Conservation (phyloP, 2,888 invertebrate species). For the Exephanes ischioxanthus region DNA sequence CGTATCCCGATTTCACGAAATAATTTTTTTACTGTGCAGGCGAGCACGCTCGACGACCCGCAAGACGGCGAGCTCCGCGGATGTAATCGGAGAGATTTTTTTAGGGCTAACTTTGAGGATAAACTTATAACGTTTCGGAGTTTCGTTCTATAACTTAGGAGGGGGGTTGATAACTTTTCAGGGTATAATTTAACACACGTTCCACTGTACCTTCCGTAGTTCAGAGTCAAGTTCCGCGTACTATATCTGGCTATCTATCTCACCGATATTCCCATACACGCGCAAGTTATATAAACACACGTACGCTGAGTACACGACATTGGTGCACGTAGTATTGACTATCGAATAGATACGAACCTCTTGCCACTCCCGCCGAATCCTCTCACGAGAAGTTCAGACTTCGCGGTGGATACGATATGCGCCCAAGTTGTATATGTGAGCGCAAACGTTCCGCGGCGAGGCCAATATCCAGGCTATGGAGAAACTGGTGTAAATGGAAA, state of each 20-base stretch:
- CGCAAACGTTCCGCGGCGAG: constrained; percentile 2
- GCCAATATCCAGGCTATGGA: constrained; percentile 1
- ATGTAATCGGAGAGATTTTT: neutral
- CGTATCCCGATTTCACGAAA: too few species aligned
- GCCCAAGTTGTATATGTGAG: constrained; percentile 15
- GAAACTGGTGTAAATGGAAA: constrained; percentile 20
- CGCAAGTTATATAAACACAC: neutral
- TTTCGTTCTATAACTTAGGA: neutral
- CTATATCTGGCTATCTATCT: constrained; percentile 22
- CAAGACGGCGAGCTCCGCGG: neutral
- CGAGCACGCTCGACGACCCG: neutral
- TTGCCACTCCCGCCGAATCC: constrained; percentile 3
- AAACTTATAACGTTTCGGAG: neutral
- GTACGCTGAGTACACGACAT: constrained; percentile 69
- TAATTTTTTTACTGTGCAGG: too few species aligned
- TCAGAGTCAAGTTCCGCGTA: constrained; percentile 6
- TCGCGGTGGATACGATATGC: constrained; percentile 19
- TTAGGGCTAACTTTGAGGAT: neutral
- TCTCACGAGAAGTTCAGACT: constrained; percentile 40
- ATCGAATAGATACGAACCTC: constrained; percentile 74
- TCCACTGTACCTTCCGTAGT: neutral
- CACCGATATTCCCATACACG: constrained; percentile 24
- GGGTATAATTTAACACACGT: neutral
- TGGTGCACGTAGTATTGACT: constrained; percentile 78
- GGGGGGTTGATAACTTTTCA: neutral